These are phyloP conservation scores for Desoria tigrina DNA, from an alignment of 2,888 invertebrate species.

Conservation along the genomic window DNA sequence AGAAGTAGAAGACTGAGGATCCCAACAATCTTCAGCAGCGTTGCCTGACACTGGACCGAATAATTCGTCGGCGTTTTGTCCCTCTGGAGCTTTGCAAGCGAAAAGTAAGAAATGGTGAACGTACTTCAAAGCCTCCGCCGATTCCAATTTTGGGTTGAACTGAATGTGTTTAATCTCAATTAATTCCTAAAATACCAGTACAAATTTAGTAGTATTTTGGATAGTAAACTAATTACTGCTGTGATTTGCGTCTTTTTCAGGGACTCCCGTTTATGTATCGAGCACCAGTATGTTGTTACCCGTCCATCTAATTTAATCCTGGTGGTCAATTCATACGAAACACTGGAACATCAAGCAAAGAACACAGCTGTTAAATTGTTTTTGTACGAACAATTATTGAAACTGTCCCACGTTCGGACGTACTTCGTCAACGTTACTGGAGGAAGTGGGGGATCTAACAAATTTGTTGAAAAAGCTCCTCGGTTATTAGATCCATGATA, in stretches of 20 bases:
- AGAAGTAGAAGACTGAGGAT: too few relatives aligned
- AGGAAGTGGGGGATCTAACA: not conserved
- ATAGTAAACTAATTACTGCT: constrained; percentile 65
- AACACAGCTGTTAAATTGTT: too few relatives aligned
- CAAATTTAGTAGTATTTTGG: too few relatives aligned
- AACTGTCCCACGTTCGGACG: too few relatives aligned
- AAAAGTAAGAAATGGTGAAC: constrained; percentile 14
- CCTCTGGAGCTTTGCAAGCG: constrained; percentile 19
- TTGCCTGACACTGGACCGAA: not conserved
- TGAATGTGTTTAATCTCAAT: too few relatives aligned
- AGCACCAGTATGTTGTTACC: constrained; percentile 85
- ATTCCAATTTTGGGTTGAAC: constrained; percentile 16
- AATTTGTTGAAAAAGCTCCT: not conserved
- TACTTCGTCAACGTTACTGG: not conserved
- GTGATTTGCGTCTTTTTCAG: constrained; percentile 78
- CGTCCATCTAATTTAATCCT: constrained; percentile 5
- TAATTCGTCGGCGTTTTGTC: constrained; percentile 4
- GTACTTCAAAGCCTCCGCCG: constrained; percentile 3
- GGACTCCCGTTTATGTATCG: constrained; percentile 74
- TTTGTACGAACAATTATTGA: too few relatives aligned
- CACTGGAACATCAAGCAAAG: not conserved
- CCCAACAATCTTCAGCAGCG: not conserved
- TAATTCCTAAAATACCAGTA: too few relatives aligned
- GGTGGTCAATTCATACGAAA: too few relatives aligned
- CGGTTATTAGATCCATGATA: not conserved